These are phyloP conservation scores for Crypturellus undulatus DNA, from an alignment of 2,113 vertebrate species.

Conservation along the genomic window DNA sequence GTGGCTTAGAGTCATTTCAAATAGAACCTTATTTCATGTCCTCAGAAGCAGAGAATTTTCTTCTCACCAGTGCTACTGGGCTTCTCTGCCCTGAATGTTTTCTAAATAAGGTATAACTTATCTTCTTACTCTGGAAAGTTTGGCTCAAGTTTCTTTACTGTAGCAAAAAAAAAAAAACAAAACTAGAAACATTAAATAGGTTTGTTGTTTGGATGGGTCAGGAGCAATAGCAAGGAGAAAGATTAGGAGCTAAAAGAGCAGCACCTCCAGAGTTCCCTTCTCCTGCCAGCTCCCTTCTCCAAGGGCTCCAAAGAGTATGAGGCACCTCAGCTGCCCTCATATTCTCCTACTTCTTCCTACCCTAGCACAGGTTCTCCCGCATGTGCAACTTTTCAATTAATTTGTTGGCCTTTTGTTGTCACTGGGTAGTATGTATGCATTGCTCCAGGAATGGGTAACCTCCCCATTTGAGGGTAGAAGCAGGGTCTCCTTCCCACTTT, in stretches of 20 bases:
- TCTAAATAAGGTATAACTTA: not conserved
- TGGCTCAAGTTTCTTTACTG: not conserved
- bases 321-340: not conserved
- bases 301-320: not conserved
- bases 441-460: not conserved
- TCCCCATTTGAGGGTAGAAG: not conserved
- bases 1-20: not conserved
- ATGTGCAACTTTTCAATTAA: not conserved
- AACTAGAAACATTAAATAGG: not conserved
- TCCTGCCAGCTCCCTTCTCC: not conserved
- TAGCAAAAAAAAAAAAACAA: not conserved
- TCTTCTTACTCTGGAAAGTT: not conserved
- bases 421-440: not conserved
- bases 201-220: not conserved
- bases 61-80: not conserved
- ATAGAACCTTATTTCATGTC: not conserved
- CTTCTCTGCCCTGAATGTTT: not conserved
- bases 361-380: not conserved
- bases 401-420: not conserved
- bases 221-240: not conserved
- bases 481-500: not conserved
- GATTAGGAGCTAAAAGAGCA: not conserved
- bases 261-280: not conserved
- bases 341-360: not conserved
- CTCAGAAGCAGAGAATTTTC: not conserved